Evolutionary conservation across 1,140 invertebrate genomes (phyloP), one percentile per base, ranked within the genome.

Genomic region (Drosophila kepulauana): DNA sequence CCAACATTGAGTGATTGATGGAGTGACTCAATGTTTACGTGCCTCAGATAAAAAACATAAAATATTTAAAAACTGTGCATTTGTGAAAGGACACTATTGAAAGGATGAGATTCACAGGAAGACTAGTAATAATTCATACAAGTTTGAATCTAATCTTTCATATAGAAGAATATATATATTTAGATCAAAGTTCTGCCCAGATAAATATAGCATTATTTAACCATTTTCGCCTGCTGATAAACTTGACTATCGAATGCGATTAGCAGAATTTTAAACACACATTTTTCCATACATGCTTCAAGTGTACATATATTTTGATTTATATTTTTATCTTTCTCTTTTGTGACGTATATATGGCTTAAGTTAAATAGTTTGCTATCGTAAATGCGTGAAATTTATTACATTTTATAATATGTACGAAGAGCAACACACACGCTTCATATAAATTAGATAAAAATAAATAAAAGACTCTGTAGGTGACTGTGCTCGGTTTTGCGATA

Each of bases 361-460:
- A 33, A 75, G 33, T 13, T 51, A 91, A 73, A 90, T 93, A 92
- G 78, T 74, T 69, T 72, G 25, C 28, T 75, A 52, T 68, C 65
- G 57, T 57, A 33, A 54, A 56, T 43, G 65, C 67, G 58, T 51
- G 35, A 58, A 75, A 69, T 69, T 73, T 79, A 63, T 59, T 56
- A 64, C 64, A 73, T 82, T 70, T 79, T 70, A 76, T 64, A 65
- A 58, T 57, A 38, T 35, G 33, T 43, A 15, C 13, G 28, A 16
- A n/a, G 15, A 25, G 25, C 11, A 25, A 11, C 30, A 82, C 79
- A 79, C 79, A 82, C 79, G 82, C 84, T 66, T 51, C 58, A 48
- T 76, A 74, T 86, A 88, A 86, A 88, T 88, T 38, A 38, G 35
- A 38, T 38, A 38, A 38, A 38, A 38, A 38, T 38, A 38, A 33